phyloP scores from a whole-genome alignment of 2,797 vertebrate species.

The Pseudotriccus pelzelni region DNA sequence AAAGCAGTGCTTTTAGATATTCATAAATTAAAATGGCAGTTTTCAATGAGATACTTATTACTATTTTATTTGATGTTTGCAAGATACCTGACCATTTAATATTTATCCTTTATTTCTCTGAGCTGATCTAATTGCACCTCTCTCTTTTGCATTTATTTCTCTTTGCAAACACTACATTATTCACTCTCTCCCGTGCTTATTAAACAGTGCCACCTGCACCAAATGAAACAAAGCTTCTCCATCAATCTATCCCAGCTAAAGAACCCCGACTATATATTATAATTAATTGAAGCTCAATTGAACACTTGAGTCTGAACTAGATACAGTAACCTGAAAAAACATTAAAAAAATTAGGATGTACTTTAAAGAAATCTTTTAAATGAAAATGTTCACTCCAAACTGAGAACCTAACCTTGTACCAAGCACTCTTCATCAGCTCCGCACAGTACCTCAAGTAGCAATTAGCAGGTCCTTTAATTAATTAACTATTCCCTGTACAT shows the following conservation, averaged over 20 bases:
- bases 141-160: constrained; percentile 81
- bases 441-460: constrained; percentile 76
- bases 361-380: constrained; percentile 75
- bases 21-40: constrained; percentile 51
- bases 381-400: constrained; percentile 65
- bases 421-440: constrained; percentile 70
- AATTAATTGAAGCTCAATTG: constrained; percentile 80
- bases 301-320: constrained; percentile 72
- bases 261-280: constrained; percentile 76
- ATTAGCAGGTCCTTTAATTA: constrained; percentile 81
- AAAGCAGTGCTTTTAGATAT: constrained; percentile 43
- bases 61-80: constrained; percentile 68
- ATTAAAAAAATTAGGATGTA: constrained; percentile 68
- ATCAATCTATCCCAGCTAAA: constrained; percentile 75
- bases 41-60: constrained; percentile 51
- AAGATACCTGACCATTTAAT: constrained; percentile 71
- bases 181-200: constrained; percentile 80
- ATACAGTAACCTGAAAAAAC: constrained; percentile 67
- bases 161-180: constrained; percentile 80
- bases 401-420: constrained; percentile 71
- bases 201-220: constrained; percentile 83
- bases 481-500: constrained; percentile 75
- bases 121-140: constrained; percentile 76
- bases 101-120: constrained; percentile 73
- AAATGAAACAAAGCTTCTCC: constrained; percentile 79